Percentiles rank a stretch among this genome's conserved stretches.
These are phyloP conservation scores for Belgica antarctica DNA, from an alignment of 2,888 invertebrate genomes.

Conservation along the genomic window DNA sequence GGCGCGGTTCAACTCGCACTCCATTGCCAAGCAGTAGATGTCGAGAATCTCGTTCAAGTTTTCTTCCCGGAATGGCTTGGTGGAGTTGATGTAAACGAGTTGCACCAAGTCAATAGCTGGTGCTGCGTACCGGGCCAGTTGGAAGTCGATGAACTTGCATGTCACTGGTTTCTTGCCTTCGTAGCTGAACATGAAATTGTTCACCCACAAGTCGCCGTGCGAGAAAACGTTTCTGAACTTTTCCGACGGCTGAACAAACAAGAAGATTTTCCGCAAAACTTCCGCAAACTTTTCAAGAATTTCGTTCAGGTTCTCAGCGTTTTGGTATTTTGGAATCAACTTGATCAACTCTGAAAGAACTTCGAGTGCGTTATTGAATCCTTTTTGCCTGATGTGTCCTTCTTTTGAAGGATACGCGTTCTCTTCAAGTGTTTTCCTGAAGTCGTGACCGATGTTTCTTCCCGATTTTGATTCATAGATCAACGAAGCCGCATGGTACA, in stretches of 20 bases:
- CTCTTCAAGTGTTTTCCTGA: conserved; percentile 51
- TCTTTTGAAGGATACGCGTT: conserved; percentile 52
- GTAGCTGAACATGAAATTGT: conserved; percentile 54
- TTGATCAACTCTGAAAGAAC: conserved; percentile 51
- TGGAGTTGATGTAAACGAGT: conserved; percentile 59
- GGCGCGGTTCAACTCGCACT: conserved; percentile 53
- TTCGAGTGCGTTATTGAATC: conserved; percentile 49
- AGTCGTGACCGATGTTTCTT: conserved; percentile 48
- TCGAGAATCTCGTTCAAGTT: conserved; percentile 57
- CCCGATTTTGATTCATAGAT: conserved; percentile 51
- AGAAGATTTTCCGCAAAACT: conserved; percentile 50
- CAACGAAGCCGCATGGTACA: conserved; percentile 52
- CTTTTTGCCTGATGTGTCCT: conserved; percentile 48
- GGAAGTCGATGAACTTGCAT: conserved; percentile 68
- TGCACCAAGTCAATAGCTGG: conserved; percentile 65
- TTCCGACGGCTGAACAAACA: conserved; percentile 50
- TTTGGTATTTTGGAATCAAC: conserved; percentile 50
- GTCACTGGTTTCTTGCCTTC: conserved; percentile 56
- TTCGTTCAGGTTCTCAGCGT: conserved; percentile 46
- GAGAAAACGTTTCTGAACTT: conserved; percentile 53
- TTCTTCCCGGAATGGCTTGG: conserved; percentile 56
- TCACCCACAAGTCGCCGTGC: conserved; percentile 57
- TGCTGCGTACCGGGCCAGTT: conserved; percentile 65
- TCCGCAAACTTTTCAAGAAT: conserved; percentile 49
- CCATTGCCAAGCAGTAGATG: conserved; percentile 60